Evolutionary conservation across 1,140 invertebrate species (phyloP).

Genomic region (Chironomus striatipennis): DNA sequence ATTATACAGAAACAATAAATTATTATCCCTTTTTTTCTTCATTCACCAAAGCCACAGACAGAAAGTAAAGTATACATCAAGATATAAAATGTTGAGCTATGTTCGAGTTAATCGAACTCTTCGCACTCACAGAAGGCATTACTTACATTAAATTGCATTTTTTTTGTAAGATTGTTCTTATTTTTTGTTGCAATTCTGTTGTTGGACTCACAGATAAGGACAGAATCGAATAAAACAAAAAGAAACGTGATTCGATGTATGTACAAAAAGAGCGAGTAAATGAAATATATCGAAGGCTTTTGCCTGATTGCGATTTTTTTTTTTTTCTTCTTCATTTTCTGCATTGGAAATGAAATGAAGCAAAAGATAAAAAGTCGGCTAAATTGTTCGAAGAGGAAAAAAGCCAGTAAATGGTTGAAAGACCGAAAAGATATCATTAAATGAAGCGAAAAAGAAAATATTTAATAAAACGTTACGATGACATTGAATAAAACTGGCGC

Average conservation of each 20-base stretch:
- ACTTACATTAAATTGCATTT: conserved; percentile 3
- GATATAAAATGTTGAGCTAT: background rate
- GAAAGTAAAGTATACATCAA: no score
- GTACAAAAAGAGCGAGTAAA: background rate
- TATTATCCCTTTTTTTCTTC: background rate
- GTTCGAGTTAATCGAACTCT: background rate
- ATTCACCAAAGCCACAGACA: background rate
- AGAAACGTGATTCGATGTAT: background rate
- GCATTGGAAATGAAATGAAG: no score
- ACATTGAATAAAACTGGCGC: background rate
- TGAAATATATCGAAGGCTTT: conserved; percentile 3
- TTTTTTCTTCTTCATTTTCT: background rate
- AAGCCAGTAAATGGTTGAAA: no score
- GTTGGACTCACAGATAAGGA: background rate
- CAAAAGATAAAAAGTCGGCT: no score
- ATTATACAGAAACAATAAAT: background rate
- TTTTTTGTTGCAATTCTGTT: background rate
- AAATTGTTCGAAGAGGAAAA: no score
- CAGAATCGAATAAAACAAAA: conserved; percentile 3
- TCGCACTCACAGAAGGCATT: background rate
- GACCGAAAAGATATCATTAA: no score
- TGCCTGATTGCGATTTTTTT: background rate
- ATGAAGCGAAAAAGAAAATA: background rate
- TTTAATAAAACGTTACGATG: background rate
- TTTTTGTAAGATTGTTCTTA: background rate